These are phyloP conservation scores for Hydrotaea cyrtoneurina DNA, from an alignment of 2,888 invertebrate species.

Conservation along the genomic window DNA sequence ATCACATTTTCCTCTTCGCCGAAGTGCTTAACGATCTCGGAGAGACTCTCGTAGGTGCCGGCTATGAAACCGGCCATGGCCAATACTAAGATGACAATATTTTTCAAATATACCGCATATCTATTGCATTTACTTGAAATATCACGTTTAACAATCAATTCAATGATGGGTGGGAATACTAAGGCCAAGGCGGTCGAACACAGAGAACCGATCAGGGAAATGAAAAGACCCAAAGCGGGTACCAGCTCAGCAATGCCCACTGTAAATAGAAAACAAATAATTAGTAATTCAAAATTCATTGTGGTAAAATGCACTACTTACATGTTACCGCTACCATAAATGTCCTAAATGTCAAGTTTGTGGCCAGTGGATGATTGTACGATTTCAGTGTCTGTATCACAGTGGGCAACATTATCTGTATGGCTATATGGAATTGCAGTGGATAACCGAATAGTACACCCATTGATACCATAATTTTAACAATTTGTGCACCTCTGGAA, in stretches of 20 bases:
- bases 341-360: slow-evolving; percentile 88
- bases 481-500: slow-evolving; percentile 88
- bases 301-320: slow-evolving; percentile 82
- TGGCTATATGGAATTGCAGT: slow-evolving; percentile 96
- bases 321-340: slow-evolving; percentile 90
- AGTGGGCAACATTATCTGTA: slow-evolving; percentile 92
- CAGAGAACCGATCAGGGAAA: slow-evolving; percentile 94
- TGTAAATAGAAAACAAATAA: slow-evolving; percentile 80
- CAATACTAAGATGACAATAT: slow-evolving; percentile 85
- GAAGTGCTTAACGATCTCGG: slow-evolving; percentile 75
- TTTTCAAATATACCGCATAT: slow-evolving; percentile 82
- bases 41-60: slow-evolving; percentile 88
- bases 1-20: slow-evolving; percentile 68
- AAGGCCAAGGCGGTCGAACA: slow-evolving; percentile 93
- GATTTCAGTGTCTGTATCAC: slow-evolving; percentile 83
- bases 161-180: slow-evolving; percentile 93
- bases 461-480: slow-evolving; percentile 91
- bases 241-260: slow-evolving; percentile 92
- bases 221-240: slow-evolving; percentile 92
- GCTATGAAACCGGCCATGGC: slow-evolving; percentile 87
- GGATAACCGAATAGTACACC: slow-evolving; percentile 95
- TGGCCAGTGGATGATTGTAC: slow-evolving; percentile 82
- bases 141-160: slow-evolving; percentile 87
- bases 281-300: not conserved
- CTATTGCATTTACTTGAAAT: slow-evolving; percentile 82